phyloP scores from a whole-genome alignment of 2,113 vertebrate genomes.

The Hiodon alosoides region DNA sequence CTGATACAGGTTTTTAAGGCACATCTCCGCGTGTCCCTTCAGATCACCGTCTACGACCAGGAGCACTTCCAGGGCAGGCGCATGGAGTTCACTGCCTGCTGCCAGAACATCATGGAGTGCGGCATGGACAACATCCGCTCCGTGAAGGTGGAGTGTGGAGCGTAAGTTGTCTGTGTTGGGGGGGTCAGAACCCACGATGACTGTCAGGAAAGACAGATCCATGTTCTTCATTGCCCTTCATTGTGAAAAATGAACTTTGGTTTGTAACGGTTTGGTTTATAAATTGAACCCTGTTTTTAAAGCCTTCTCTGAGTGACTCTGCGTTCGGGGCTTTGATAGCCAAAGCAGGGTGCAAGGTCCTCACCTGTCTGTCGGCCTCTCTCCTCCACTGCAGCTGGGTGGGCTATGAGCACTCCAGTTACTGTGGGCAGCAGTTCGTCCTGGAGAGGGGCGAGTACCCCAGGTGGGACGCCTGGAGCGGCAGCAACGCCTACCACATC shows the following conservation, averaged over 20 bases:
- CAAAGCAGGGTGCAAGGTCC: too few relatives aligned
- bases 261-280: too few relatives aligned
- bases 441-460: constrained; percentile 97
- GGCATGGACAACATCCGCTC: constrained; percentile 88
- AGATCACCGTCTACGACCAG: constrained; percentile 95
- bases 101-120: constrained; percentile 86
- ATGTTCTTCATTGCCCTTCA: too few relatives aligned
- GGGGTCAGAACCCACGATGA: too few relatives aligned
- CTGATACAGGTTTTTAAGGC: background rate
- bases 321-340: too few relatives aligned
- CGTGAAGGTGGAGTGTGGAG: constrained; percentile 89
- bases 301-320: too few relatives aligned
- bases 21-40: constrained; percentile 26
- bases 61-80: constrained; percentile 92
- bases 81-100: constrained; percentile 87
- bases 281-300: too few relatives aligned
- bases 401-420: constrained; percentile 91
- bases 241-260: too few relatives aligned
- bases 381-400: constrained; percentile 71
- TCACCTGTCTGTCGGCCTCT: background rate
- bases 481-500: constrained; percentile 90
- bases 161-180: constrained; percentile 65
- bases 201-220: too few relatives aligned
- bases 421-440: constrained; percentile 92
- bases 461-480: constrained; percentile 90